A percentile compares a stretch with the other conserved stretches of the same genome.
phyloP scores from a whole-genome alignment of 2,797 vertebrate species.

The Xenentodon cancila region DNA sequence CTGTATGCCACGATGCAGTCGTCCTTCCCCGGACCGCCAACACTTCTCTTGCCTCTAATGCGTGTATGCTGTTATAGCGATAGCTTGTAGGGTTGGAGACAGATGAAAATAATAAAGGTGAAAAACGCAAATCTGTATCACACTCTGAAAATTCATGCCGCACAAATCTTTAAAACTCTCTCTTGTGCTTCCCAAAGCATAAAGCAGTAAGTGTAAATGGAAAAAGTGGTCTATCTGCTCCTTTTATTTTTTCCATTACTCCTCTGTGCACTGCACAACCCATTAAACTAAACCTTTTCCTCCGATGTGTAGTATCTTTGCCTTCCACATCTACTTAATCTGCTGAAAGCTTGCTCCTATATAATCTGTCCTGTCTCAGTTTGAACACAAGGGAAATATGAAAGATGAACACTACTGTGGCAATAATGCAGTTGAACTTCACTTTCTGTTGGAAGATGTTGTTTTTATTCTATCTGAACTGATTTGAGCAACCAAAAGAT shows the following conservation, averaged over 20 bases:
- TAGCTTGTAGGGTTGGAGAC: not conserved
- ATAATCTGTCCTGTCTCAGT: not conserved
- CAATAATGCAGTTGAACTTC: no score
- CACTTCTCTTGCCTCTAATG: constrained; percentile 1
- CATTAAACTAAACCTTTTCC: constrained; percentile 7
- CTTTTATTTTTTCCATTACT: not conserved
- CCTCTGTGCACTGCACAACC: not conserved
- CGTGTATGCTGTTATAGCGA: constrained; percentile 50
- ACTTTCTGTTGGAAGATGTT: no score
- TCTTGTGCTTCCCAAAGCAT: not conserved
- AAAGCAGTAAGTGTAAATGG: constrained; percentile 10
- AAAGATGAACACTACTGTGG: not conserved
- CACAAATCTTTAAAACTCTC: constrained; percentile 11
- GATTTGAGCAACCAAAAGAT: no score
- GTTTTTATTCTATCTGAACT: no score
- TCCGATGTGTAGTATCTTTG: not conserved
- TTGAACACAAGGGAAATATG: not conserved
- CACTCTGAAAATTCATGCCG: constrained; percentile 6
- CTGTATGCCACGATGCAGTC: constrained; percentile 34
- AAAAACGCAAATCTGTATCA: constrained; percentile 12
- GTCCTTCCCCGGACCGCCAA: constrained; percentile 17
- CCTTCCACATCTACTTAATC: constrained; percentile 23
- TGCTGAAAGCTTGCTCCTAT: not conserved
- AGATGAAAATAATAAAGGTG: constrained; percentile 8
- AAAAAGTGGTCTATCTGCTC: not conserved